phyloP scores from a whole-genome alignment of 2,113 vertebrate genomes.

The Hyperopisus bebe region DNA sequence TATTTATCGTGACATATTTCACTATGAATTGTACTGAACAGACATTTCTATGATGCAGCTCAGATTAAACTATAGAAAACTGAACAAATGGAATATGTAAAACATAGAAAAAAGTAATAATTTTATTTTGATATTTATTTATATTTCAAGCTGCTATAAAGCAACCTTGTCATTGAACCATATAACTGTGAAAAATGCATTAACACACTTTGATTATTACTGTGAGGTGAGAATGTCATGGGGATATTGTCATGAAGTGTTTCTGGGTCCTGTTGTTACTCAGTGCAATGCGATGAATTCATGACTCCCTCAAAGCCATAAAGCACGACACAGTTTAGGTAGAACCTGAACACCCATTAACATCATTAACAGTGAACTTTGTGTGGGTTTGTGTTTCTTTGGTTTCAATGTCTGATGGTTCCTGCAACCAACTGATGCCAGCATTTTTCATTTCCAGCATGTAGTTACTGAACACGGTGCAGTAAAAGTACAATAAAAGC shows the following conservation, averaged over 20 bases:
- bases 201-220: not conserved
- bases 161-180: conserved; percentile 3
- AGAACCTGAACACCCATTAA: not conserved
- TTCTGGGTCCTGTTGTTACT: not conserved
- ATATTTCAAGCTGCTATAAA: conserved; percentile 1
- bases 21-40: conserved; percentile 1
- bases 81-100: not conserved
- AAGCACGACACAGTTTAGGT: not conserved
- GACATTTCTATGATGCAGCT: not conserved
- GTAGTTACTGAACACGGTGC: not conserved
- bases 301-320: conserved; percentile 11
- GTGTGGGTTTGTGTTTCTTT: not conserved
- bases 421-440: not conserved
- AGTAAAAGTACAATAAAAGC: not conserved
- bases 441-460: not conserved
- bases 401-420: not conserved
- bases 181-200: conserved; percentile 10
- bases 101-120: not conserved
- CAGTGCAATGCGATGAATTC: not conserved
- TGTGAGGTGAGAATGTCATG: not conserved
- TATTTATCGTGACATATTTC: not conserved
- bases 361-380: not conserved
- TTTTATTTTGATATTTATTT: not conserved
- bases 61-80: not conserved
- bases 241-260: not conserved